A percentile compares a stretch with the other conserved stretches of the same genome.
phyloP scores from a whole-genome alignment of 2,797 vertebrate species.

The Dipus sagitta region DNA sequence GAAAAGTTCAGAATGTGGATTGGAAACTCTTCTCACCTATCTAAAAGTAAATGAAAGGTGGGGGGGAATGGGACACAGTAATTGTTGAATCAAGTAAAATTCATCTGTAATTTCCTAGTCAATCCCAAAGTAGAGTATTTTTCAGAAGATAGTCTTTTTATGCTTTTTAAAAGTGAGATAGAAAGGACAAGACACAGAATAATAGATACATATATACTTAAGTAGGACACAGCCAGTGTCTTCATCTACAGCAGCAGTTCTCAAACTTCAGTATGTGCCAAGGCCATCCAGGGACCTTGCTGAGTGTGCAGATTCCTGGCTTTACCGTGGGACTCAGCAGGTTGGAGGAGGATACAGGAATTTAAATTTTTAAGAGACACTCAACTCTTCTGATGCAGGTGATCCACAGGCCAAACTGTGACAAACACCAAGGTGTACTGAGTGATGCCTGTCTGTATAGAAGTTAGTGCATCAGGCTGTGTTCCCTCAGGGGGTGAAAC shows the following conservation, averaged over 20 bases:
- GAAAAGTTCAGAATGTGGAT: background rate
- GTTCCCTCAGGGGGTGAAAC: slow-evolving; percentile 20
- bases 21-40: background rate
- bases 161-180: slow-evolving; percentile 10
- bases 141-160: slow-evolving; percentile 20
- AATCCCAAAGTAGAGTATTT: slow-evolving; percentile 4
- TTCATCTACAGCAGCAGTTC: background rate
- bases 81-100: background rate
- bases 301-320: background rate
- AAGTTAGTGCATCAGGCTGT: background rate
- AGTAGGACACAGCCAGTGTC: background rate
- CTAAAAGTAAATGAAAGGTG: background rate
- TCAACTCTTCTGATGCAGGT: background rate
- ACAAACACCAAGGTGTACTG: background rate
- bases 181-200: background rate
- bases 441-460: background rate
- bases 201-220: background rate
- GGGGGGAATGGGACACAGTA: background rate
- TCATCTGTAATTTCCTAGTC: background rate
- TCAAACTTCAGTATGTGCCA: background rate
- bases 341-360: background rate
- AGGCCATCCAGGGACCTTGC: background rate
- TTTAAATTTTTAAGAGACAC: slow-evolving; percentile 16
- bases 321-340: background rate
- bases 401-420: background rate